Evolutionary conservation across 2,888 invertebrate genomes (phyloP).

Genomic region (Incurvaria masculella): DNA sequence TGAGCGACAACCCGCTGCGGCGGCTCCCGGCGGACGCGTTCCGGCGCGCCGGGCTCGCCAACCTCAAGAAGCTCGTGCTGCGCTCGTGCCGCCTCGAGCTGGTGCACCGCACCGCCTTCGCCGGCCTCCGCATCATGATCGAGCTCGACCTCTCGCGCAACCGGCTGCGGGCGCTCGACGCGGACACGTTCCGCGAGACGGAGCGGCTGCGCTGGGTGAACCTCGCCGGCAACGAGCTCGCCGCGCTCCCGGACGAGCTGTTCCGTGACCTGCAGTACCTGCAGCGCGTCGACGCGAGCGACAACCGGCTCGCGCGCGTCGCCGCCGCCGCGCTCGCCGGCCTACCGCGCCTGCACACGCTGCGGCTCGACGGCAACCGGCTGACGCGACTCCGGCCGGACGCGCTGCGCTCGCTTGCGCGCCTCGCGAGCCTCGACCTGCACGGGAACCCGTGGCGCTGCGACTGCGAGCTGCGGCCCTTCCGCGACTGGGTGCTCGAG

Average conservation of each 20-base stretch:
- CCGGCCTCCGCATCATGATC: constrained; percentile 71
- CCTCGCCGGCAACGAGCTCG: constrained; percentile 74
- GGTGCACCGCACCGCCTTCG: constrained; percentile 71
- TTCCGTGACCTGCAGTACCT: constrained; percentile 73
- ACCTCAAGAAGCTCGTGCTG: constrained; percentile 78
- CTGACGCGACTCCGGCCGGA: constrained; percentile 66
- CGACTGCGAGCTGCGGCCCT: constrained; percentile 77
- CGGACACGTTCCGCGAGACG: constrained; percentile 69
- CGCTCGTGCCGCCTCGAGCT: constrained; percentile 69
- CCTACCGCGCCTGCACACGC: constrained; percentile 63
- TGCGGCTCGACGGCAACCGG: constrained; percentile 75
- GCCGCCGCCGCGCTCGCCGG: constrained; percentile 69
- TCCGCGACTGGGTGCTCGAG: constrained; percentile 72
- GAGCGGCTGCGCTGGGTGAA: constrained; percentile 69
- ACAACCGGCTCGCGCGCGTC: constrained; percentile 71
- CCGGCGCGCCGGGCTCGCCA: constrained; percentile 64
- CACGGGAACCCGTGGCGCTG: constrained; percentile 87
- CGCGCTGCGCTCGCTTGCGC: constrained; percentile 64
- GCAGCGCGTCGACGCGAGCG: constrained; percentile 73
- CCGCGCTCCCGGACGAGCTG: constrained; percentile 67
- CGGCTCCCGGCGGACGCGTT: constrained; percentile 67
- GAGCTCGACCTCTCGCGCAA: constrained; percentile 82
- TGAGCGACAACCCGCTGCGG: constrained; percentile 67
- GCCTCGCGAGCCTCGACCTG: constrained; percentile 70
- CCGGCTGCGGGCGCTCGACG: constrained; percentile 61